Conservation (phyloP, 2,113 vertebrate genomes). For the Periophthalmus modestus region DNA sequence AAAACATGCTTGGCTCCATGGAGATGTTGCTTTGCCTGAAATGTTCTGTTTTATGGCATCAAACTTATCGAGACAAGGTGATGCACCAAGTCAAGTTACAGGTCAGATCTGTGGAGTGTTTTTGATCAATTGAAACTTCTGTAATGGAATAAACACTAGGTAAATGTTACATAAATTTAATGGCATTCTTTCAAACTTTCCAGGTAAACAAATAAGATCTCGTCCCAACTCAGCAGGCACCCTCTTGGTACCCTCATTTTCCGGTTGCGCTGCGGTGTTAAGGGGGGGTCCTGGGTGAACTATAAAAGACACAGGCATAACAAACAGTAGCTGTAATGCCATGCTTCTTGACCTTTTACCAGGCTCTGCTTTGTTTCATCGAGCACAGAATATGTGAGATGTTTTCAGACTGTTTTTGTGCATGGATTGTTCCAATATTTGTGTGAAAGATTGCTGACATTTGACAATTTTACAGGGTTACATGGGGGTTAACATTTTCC, state of each 20-base stretch:
- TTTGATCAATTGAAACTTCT: too few species aligned
- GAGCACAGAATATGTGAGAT: background rate
- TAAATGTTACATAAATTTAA: too few species aligned
- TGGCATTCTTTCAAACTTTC: too few species aligned
- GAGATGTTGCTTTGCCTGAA: too few species aligned
- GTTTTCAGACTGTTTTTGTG: background rate
- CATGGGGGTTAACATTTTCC: background rate
- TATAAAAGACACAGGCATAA: constrained; percentile 25
- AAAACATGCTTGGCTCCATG: too few species aligned
- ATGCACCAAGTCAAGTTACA: too few species aligned
- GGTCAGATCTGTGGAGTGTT: too few species aligned
- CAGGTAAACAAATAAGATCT: too few species aligned
- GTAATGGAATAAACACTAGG: too few species aligned
- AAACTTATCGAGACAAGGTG: too few species aligned
- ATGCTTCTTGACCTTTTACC: background rate
- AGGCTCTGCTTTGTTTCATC: background rate
- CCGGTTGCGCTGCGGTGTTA: constrained; percentile 12
- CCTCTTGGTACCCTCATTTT: constrained; percentile 4
- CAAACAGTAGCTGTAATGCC: constrained; percentile 23
- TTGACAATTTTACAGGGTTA: background rate
- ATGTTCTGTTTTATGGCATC: too few species aligned
- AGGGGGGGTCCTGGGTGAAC: constrained; percentile 15
- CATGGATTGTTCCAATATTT: background rate
- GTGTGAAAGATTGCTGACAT: background rate
- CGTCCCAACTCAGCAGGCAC: too few species aligned